A percentile compares a stretch with the other conserved stretches of the same genome.
Conservation (phyloP, 2,797 vertebrate genomes). For the Halcyon badia region DNA sequence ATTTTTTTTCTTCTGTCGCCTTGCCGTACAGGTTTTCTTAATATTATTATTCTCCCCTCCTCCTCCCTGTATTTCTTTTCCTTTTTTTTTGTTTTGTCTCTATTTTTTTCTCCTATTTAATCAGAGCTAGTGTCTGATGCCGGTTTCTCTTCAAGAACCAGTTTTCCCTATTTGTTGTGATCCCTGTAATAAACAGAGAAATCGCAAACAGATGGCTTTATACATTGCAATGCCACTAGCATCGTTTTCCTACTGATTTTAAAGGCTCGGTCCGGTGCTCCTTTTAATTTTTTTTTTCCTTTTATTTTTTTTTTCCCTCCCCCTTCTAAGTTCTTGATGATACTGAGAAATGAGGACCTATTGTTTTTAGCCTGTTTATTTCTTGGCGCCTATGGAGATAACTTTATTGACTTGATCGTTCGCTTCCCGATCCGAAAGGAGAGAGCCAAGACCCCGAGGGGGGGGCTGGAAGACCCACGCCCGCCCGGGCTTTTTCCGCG, state of each 20-base stretch:
- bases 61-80: neutral
- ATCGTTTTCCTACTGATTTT: slow-evolving; percentile 44
- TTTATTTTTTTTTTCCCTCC: neutral
- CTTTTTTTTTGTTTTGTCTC: neutral
- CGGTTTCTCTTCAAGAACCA: neutral
- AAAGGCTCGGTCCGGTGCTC: neutral
- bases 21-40: slow-evolving; percentile 56
- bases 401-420: slow-evolving; percentile 66
- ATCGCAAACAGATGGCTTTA: slow-evolving; percentile 52
- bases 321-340: slow-evolving; percentile 57
- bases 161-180: slow-evolving; percentile 23
- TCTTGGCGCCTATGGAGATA: slow-evolving; percentile 57
- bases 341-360: slow-evolving; percentile 61
- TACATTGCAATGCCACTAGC: neutral
- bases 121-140: neutral
- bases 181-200: slow-evolving; percentile 4
- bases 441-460: neutral
- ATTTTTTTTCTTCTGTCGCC: slow-evolving; percentile 40
- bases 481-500: slow-evolving; percentile 40
- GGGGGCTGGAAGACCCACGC: slow-evolving; percentile 6
- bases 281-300: neutral
- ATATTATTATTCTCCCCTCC: slow-evolving; percentile 6
- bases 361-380: slow-evolving; percentile 41
- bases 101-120: neutral
- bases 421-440: slow-evolving; percentile 22